Percentiles rank a stretch among this genome's conserved stretches.
Evolutionary conservation across 2,797 vertebrate genomes (phyloP).

Genomic region (Morelia viridis): DNA sequence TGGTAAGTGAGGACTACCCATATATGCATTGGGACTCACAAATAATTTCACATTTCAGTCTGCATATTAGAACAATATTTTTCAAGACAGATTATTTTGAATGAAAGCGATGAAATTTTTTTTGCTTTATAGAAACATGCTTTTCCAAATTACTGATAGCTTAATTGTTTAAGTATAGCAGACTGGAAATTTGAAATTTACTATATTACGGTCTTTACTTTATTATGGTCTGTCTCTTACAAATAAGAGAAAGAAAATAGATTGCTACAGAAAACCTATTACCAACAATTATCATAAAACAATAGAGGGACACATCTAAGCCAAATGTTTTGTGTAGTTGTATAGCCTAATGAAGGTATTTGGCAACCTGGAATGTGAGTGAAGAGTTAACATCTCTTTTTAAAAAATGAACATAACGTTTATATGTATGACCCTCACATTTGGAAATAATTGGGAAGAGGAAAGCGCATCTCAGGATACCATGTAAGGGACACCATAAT

Average conservation of each 20-base stretch:
- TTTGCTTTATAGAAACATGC: not conserved
- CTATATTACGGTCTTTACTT: not conserved
- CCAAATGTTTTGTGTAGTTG: not conserved
- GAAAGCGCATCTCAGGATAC: not conserved
- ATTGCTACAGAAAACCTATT: not conserved
- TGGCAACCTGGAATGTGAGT: not conserved
- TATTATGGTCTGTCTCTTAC: not conserved
- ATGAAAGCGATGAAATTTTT: not conserved
- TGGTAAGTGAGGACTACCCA: not conserved
- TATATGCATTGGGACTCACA: not conserved
- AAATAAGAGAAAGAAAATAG: not conserved
- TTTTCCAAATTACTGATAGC: not conserved
- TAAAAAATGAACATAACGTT: not conserved
- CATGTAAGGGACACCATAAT: not conserved
- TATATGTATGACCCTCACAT: not conserved
- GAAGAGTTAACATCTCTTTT: not conserved
- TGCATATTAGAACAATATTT: not conserved
- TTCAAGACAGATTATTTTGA: not conserved
- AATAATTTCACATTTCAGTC: rapidly evolving
- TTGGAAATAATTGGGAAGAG: not conserved
- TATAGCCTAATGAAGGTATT: not conserved
- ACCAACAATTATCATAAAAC: not conserved
- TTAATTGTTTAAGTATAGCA: not conserved
- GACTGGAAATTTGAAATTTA: not conserved
- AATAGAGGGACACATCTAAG: not conserved